These are phyloP conservation scores for Oreotrochilus melanogaster DNA, from an alignment of 2,113 vertebrate genomes.

Conservation along the genomic window DNA sequence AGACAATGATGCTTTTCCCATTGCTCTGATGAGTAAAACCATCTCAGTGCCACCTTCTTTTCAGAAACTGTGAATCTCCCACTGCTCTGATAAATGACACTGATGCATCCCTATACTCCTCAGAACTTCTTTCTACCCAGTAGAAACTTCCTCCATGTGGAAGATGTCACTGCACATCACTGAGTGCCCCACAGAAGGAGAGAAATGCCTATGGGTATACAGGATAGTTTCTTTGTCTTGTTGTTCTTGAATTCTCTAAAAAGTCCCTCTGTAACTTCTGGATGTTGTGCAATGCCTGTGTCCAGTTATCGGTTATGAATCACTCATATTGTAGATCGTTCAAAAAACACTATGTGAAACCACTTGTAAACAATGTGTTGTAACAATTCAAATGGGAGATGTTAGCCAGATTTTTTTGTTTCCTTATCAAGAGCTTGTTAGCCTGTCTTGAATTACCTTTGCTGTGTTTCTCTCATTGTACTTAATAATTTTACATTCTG, in stretches of 20 bases:
- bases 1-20: not conserved
- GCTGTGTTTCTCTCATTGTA: not conserved
- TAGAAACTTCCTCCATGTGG: not conserved
- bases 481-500: not conserved
- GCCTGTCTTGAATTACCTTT: not conserved
- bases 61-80: not conserved
- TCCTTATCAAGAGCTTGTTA: not conserved
- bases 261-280: not conserved
- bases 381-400: not conserved
- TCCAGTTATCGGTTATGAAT: not conserved
- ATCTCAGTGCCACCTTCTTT: not conserved
- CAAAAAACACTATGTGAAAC: not conserved
- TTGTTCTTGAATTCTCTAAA: not conserved
- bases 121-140: not conserved
- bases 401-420: not conserved
- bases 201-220: not conserved
- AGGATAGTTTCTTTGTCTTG: not conserved
- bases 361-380: not conserved
- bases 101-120: not conserved
- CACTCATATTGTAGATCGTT: not conserved
- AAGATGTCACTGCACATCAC: not conserved
- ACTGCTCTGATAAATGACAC: not conserved
- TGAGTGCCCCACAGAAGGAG: not conserved
- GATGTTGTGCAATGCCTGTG: not conserved
- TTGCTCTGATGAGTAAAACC: not conserved